Evolutionary conservation across 2,888 invertebrate species (phyloP).

Genomic region (Ormyrus thymus): DNA sequence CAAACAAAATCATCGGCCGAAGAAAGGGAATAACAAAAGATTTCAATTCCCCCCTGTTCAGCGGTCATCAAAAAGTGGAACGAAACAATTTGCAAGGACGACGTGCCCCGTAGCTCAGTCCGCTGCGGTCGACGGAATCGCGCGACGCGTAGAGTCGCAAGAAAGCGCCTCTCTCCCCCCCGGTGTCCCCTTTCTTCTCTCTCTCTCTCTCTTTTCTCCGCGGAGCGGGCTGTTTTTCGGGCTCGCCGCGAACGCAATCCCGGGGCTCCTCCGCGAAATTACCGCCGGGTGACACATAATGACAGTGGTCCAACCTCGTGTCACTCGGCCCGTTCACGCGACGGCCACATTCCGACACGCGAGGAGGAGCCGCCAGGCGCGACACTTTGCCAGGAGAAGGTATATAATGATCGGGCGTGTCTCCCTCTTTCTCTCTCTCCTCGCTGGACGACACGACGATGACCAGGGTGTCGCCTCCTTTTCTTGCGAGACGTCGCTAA

Average conservation of each 20-base stretch:
- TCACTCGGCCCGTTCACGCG: constrained; percentile 29
- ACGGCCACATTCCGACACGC: constrained; percentile 71
- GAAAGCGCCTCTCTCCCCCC: constrained; percentile 5
- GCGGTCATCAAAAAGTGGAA: constrained; percentile 61
- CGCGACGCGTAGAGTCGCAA: constrained; percentile 11
- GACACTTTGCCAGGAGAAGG: constrained; percentile 64
- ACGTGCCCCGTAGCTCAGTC: constrained; percentile 47
- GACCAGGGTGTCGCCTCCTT: constrained; percentile 50
- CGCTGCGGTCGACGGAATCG: constrained; percentile 49
- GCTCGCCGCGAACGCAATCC: constrained; percentile 7
- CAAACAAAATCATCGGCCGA: constrained; percentile 53
- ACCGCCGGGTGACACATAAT: constrained; percentile 72
- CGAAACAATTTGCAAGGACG: constrained; percentile 64
- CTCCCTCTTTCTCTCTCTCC: constrained; percentile 4
- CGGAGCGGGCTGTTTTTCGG: not conserved
- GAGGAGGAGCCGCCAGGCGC: constrained; percentile 70
- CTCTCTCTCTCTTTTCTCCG: constrained; percentile 1
- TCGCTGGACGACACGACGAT: no score
- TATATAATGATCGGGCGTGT: constrained; percentile 68
- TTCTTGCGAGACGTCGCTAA: not conserved
- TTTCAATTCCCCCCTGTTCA: constrained; percentile 50
- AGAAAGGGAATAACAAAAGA: constrained; percentile 51
- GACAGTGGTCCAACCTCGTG: constrained; percentile 37
- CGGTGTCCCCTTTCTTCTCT: not conserved
- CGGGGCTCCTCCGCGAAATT: not conserved